These are phyloP conservation scores for Ceratosolen solmsi DNA, from an alignment of 1,140 invertebrate genomes.

Conservation along the genomic window DNA sequence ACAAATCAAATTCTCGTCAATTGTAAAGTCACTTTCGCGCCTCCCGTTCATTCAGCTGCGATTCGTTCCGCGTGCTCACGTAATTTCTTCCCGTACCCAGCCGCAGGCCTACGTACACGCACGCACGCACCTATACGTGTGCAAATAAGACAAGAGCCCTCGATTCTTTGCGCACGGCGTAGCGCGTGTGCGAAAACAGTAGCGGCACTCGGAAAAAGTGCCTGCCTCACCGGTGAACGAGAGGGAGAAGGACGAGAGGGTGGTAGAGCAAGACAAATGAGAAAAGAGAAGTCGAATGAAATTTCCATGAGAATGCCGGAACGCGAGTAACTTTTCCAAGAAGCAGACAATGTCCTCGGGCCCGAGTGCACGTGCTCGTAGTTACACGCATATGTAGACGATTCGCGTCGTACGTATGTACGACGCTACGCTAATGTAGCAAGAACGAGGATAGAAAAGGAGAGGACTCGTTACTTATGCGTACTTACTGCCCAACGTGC, in stretches of 20 bases:
- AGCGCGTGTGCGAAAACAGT: background rate
- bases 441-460: background rate
- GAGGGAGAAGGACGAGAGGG: background rate
- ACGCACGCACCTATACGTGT: background rate
- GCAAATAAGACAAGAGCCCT: background rate
- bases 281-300: constrained; percentile 1
- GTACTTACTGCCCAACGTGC: constrained; percentile 49
- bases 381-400: background rate
- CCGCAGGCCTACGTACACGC: background rate
- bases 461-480: constrained; percentile 38
- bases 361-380: background rate
- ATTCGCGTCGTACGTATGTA: background rate
- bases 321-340: constrained; percentile 32
- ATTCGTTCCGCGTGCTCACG: background rate
- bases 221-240: background rate
- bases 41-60: background rate
- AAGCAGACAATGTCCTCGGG: constrained; percentile 29
- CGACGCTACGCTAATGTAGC: background rate
- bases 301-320: constrained; percentile 44
- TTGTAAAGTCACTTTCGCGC: background rate
- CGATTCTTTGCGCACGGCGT: background rate
- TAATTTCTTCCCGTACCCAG: background rate
- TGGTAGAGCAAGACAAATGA: background rate
- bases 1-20: background rate
- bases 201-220: background rate